Evolutionary conservation across 2,113 vertebrate genomes (phyloP).

Genomic region (Leptosomus discolor): DNA sequence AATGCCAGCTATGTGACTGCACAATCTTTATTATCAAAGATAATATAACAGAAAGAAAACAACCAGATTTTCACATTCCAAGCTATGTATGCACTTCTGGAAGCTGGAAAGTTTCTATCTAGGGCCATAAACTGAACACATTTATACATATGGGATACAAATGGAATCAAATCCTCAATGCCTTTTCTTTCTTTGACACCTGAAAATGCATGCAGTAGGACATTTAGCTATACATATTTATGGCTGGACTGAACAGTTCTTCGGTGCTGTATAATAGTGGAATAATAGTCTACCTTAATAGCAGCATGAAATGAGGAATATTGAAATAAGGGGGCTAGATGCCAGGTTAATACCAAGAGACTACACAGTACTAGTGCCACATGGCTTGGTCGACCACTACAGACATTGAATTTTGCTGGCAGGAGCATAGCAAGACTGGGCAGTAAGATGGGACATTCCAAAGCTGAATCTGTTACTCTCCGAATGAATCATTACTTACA

Average conservation of each 20-base stretch:
- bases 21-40: conserved; percentile 39
- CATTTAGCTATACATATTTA: not conserved
- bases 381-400: conserved; percentile 35
- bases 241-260: not conserved
- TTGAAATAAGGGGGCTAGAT: conserved; percentile 40
- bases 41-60: conserved; percentile 14
- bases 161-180: not conserved
- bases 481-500: conserved; percentile 42
- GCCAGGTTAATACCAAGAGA: conserved; percentile 61
- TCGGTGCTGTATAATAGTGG: not conserved
- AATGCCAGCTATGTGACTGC: conserved; percentile 30
- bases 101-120: conserved; percentile 12
- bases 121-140: not conserved
- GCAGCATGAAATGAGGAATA: conserved; percentile 7
- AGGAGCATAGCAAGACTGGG: conserved; percentile 18
- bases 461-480: conserved; percentile 58
- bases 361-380: conserved; percentile 25
- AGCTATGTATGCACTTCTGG: conserved; percentile 6
- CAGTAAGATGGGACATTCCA: conserved; percentile 39
- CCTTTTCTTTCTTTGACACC: not conserved
- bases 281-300: conserved; percentile 39
- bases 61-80: conserved; percentile 33
- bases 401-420: conserved; percentile 60
- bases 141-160: conserved; percentile 4
- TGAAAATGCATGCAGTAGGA: not conserved